Evolutionary conservation across 2,888 invertebrate genomes (phyloP).

Genomic region (Buathra laborator): DNA sequence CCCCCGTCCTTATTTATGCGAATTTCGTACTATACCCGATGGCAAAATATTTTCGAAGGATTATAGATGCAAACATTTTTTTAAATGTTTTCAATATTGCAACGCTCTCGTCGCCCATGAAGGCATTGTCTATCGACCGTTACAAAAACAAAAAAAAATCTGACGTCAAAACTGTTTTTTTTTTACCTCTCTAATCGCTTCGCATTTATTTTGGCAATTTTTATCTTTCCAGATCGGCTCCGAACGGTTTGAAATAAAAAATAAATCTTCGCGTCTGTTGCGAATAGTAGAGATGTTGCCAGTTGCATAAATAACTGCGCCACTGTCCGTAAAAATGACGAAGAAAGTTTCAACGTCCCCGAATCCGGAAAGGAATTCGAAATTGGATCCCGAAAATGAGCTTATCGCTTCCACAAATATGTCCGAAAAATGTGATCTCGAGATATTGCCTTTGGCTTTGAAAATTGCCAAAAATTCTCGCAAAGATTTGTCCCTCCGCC

Average conservation of each 20-base stretch:
- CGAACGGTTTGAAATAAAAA: neutral
- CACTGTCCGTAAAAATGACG: neutral
- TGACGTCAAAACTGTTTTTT: neutral
- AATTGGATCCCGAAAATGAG: neutral
- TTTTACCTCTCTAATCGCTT: neutral
- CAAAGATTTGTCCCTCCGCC: neutral
- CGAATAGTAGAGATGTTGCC: neutral
- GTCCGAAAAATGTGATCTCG: neutral
- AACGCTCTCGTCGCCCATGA: no score
- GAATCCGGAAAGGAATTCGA: neutral
- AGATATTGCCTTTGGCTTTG: constrained; percentile 2
- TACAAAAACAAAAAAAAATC: neutral
- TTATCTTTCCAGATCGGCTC: neutral
- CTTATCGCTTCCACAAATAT: neutral
- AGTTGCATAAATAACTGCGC: neutral
- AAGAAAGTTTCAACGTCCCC: neutral
- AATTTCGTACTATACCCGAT: no score
- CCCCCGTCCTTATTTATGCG: no score
- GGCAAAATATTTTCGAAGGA: no score
- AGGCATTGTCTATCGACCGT: no score
- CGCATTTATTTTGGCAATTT: neutral
- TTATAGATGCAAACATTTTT: no score
- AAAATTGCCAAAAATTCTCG: neutral
- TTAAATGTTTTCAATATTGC: no score
- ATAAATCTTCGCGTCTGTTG: neutral